Evolutionary conservation across 92 coral and sea anemone genomes (phyloP).

Genomic region (Epizoanthus fatuus): DNA sequence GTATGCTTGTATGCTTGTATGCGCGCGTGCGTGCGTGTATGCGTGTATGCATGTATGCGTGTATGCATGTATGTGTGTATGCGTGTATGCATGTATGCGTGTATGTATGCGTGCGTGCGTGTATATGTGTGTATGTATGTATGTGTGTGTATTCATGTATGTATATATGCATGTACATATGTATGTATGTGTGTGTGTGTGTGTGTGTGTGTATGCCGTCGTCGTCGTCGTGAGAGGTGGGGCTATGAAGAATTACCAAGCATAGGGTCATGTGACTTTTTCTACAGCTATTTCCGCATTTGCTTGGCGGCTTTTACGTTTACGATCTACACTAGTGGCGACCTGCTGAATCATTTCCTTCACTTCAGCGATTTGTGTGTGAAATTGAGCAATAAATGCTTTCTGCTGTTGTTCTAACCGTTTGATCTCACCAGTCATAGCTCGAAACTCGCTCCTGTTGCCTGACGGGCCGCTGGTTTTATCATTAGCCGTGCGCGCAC

Average conservation of each 20-base stretch:
- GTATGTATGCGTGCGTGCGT: background rate
- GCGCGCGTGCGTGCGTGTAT: too few relatives aligned
- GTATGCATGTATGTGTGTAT: background rate
- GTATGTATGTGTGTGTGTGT: too few relatives aligned
- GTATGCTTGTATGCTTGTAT: too few relatives aligned
- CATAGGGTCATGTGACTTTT: background rate
- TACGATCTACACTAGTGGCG: slow-evolving; percentile 32
- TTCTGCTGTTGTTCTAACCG: slow-evolving; percentile 80
- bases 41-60: too few relatives aligned
- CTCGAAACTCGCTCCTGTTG: slow-evolving; percentile 56
- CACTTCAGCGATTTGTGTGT: slow-evolving; percentile 82
- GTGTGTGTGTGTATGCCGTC: background rate
- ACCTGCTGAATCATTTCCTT: slow-evolving; percentile 79
- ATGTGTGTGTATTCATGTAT: background rate
- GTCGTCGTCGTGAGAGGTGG: background rate
- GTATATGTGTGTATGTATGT: background rate
- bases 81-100: background rate
- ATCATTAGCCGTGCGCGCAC: slow-evolving; percentile 52
- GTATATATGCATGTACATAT: too few relatives aligned
- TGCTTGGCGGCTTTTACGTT: slow-evolving; percentile 27
- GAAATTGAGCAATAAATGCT: slow-evolving; percentile 75
- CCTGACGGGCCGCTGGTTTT: slow-evolving; percentile 33
- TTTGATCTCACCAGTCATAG: slow-evolving; percentile 65
- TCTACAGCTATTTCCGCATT: background rate
- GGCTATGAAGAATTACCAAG: background rate